Percentiles rank a stretch among this genome's conserved stretches.
Conservation (phyloP, 2,797 vertebrate genomes). For the Mastacembelus armatus region DNA sequence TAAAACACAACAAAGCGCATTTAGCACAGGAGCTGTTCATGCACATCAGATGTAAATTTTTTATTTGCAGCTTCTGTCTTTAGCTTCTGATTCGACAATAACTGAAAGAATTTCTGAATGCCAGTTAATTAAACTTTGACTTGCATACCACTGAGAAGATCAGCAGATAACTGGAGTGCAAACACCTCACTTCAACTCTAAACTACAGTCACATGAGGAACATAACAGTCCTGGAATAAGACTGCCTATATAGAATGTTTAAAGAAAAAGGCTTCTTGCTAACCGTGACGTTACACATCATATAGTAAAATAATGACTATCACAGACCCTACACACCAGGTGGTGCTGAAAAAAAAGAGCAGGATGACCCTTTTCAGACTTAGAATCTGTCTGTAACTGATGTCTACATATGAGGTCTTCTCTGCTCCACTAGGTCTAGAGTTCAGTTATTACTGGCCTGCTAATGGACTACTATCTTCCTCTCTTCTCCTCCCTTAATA, state of each 20-base stretch:
- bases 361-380: conserved; percentile 29
- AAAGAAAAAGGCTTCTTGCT: conserved; percentile 28
- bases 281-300: conserved; percentile 30
- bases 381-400: conserved; percentile 6
- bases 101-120: neutral
- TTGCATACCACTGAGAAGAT: conserved; percentile 6
- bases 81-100: neutral
- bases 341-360: conserved; percentile 21
- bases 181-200: conserved; percentile 42
- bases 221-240: conserved; percentile 48
- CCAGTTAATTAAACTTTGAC: conserved; percentile 3
- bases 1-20: neutral
- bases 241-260: conserved; percentile 22
- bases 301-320: conserved; percentile 32
- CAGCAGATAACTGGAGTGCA: no score
- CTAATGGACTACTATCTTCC: conserved; percentile 33
- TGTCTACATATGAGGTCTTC: neutral
- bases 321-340: conserved; percentile 3
- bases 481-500: conserved; percentile 50
- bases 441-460: conserved; percentile 20
- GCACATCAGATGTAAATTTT: neutral
- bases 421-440: conserved; percentile 27
- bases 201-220: conserved; percentile 58
- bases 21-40: neutral
- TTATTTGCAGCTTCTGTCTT: neutral